Evolutionary conservation across 2,888 invertebrate genomes (phyloP).

Genomic region (Drosophila lacicola): DNA sequence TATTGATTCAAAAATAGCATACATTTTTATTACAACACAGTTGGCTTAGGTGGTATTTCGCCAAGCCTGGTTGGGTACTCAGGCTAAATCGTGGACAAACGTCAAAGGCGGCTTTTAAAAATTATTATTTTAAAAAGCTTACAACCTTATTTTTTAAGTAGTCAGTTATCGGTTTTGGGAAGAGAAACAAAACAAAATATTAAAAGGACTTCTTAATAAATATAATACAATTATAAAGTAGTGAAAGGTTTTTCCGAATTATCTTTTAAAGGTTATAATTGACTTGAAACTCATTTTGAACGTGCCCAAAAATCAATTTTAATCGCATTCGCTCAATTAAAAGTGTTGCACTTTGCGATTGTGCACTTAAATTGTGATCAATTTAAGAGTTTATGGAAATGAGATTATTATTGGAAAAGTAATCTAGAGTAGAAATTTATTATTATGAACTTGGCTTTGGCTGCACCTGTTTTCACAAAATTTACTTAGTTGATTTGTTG

Average conservation of each 20-base stretch:
- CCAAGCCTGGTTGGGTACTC: too few species aligned
- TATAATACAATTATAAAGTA: not conserved
- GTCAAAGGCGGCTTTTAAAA: too few species aligned
- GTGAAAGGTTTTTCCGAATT: slow-evolving; percentile 18
- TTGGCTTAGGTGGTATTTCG: too few species aligned
- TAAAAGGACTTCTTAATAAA: not conserved
- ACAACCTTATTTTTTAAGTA: too few species aligned
- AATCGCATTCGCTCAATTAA: slow-evolving; percentile 1
- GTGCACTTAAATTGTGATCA: not conserved
- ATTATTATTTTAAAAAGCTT: too few species aligned
- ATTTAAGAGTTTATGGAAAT: slow-evolving; percentile 9
- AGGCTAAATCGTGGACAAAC: too few species aligned
- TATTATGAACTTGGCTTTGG: slow-evolving; percentile 6
- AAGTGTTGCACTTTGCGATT: slow-evolving; percentile 7
- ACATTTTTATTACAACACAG: too few species aligned
- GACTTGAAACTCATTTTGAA: not conserved
- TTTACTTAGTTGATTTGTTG: slow-evolving; percentile 17
- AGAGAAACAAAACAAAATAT: not conserved
- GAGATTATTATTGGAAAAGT: slow-evolving; percentile 19
- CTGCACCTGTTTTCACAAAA: slow-evolving; percentile 41
- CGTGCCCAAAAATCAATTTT: not conserved
- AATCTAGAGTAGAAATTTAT: slow-evolving; percentile 25
- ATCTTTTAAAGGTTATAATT: not conserved
- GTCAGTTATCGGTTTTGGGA: too few species aligned
- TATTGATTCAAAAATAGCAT: too few species aligned